phyloP scores from a whole-genome alignment of 2,797 vertebrate species.

The Cryptoblepharus egeriae region DNA sequence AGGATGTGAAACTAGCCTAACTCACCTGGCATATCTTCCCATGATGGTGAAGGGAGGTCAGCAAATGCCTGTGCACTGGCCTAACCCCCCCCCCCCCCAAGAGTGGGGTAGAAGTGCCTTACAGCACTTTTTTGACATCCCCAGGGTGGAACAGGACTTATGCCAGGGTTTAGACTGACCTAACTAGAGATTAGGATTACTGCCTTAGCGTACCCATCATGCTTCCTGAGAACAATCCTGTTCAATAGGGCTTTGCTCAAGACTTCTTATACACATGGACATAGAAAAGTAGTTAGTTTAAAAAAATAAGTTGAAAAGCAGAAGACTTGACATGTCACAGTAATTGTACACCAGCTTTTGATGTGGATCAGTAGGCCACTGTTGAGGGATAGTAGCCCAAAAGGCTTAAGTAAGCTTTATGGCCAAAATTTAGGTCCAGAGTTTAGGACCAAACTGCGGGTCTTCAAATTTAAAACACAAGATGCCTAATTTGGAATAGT shows the following conservation, averaged over 20 bases:
- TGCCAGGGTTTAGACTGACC: too few relatives aligned
- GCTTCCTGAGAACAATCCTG: not conserved
- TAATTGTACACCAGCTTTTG: not conserved
- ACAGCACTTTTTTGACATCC: too few relatives aligned
- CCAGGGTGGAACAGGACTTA: too few relatives aligned
- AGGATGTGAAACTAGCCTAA: not conserved
- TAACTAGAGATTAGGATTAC: too few relatives aligned
- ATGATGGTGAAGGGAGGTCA: too few relatives aligned
- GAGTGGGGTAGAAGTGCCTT: too few relatives aligned
- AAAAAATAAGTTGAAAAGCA: not conserved
- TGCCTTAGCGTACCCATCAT: not conserved
- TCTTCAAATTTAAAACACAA: not conserved
- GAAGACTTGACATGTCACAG: too few relatives aligned
- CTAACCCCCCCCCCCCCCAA: too few relatives aligned
- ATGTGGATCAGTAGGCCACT: not conserved
- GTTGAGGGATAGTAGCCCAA: not conserved
- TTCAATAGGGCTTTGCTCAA: not conserved
- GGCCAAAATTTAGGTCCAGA: not conserved
- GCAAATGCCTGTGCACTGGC: too few relatives aligned
- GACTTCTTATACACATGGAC: not conserved
- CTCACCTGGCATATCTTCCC: too few relatives aligned
- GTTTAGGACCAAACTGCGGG: not conserved
- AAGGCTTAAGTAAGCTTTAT: not conserved
- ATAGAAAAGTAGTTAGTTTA: not conserved
- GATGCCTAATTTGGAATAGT: fast-evolving